These are phyloP conservation scores for Muricea muricata DNA, from an alignment of 92 coral and sea anemone species.

Conservation along the genomic window DNA sequence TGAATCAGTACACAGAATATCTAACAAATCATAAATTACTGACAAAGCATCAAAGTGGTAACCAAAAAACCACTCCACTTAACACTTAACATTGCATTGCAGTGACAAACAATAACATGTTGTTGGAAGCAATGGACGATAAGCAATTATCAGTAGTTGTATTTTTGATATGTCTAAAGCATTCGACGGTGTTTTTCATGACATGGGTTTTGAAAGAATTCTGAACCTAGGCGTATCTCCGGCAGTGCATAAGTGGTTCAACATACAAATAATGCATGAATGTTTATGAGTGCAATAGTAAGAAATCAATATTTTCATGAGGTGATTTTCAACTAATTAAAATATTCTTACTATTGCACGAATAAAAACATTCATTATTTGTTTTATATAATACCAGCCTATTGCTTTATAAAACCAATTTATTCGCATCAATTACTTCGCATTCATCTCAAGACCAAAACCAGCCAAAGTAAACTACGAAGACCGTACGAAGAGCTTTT, in stretches of 20 bases:
- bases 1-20: constrained; percentile 7
- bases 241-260: constrained; percentile 39
- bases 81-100: constrained; percentile 25
- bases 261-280: too few relatives aligned
- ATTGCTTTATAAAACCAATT: too few relatives aligned
- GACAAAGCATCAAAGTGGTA: constrained; percentile 39
- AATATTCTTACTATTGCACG: too few relatives aligned
- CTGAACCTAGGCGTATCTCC: constrained; percentile 41
- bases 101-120: constrained; percentile 6
- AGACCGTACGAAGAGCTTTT: too few relatives aligned
- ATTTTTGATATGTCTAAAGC: neutral
- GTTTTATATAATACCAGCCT: too few relatives aligned
- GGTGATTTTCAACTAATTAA: too few relatives aligned
- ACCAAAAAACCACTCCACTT: constrained; percentile 35
- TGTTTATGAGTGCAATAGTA: too few relatives aligned
- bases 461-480: too few relatives aligned
- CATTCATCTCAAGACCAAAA: too few relatives aligned
- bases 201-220: constrained; percentile 21
- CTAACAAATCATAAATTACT: neutral
- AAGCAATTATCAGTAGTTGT: constrained; percentile 11
- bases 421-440: too few relatives aligned
- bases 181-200: constrained; percentile 23
- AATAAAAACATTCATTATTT: too few relatives aligned
- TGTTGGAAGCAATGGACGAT: constrained; percentile 45
- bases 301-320: too few relatives aligned